Conservation (phyloP, 2,113 vertebrate species). For the Phoenicopterus ruber region DNA sequence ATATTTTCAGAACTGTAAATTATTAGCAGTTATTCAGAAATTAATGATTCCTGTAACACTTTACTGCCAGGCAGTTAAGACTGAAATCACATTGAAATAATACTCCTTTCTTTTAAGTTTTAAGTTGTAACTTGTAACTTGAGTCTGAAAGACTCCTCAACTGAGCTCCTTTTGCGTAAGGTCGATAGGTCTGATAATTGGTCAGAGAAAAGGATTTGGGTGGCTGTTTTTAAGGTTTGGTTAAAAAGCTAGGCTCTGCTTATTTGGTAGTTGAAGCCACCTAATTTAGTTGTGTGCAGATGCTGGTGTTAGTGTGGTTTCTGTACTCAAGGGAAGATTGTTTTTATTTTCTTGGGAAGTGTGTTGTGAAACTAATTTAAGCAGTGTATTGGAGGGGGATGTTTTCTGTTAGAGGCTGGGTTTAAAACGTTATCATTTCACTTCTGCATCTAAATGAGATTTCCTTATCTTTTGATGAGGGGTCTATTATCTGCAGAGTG, state of each 20-base stretch:
- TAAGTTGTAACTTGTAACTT: not conserved
- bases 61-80: not conserved
- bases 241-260: not conserved
- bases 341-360: not conserved
- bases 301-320: not conserved
- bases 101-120: not conserved
- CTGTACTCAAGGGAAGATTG: not conserved
- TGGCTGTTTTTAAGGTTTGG: not conserved
- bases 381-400: not conserved
- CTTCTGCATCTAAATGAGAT: slow-evolving; percentile 64
- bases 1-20: not conserved
- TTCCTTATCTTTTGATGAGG: slow-evolving; percentile 57
- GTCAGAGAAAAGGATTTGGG: not conserved
- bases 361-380: not conserved
- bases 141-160: not conserved
- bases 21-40: not conserved
- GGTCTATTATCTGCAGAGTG: slow-evolving; percentile 27
- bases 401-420: not conserved
- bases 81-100: not conserved
- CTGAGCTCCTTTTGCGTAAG: not conserved
- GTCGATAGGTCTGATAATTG: not conserved
- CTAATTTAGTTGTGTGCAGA: not conserved
- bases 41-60: not conserved
- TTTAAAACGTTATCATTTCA: not conserved
- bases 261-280: not conserved